These are phyloP conservation scores for Amblyopsis hoosieri DNA, from an alignment of 2,797 vertebrate genomes.

Conservation along the genomic window DNA sequence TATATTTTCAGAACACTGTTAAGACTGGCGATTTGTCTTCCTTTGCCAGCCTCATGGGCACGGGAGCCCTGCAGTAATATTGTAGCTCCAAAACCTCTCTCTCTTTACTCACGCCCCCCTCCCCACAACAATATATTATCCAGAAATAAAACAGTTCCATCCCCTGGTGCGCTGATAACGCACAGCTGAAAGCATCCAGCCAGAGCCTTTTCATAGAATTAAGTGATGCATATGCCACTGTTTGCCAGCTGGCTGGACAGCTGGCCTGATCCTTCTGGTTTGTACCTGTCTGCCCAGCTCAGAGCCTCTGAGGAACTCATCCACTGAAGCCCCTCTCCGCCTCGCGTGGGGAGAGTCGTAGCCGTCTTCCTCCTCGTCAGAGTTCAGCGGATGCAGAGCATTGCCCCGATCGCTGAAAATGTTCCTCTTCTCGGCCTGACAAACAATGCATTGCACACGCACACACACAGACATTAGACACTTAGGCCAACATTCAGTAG, in stretches of 20 bases:
- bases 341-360: slow-evolving; percentile 84
- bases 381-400: slow-evolving; percentile 81
- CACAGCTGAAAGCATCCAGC: background rate
- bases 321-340: slow-evolving; percentile 90
- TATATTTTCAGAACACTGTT: too few species aligned
- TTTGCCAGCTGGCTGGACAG: slow-evolving; percentile 13
- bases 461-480: background rate
- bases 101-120: too few species aligned
- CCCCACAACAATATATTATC: too few species aligned
- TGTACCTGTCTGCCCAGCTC: slow-evolving; percentile 91
- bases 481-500: background rate
- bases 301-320: slow-evolving; percentile 94
- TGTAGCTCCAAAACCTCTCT: too few species aligned
- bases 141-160: too few species aligned
- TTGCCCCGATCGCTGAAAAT: slow-evolving; percentile 86
- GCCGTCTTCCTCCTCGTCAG: slow-evolving; percentile 92
- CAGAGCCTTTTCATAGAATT: background rate
- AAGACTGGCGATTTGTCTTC: too few species aligned
- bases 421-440: slow-evolving; percentile 90
- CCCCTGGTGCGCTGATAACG: too few species aligned
- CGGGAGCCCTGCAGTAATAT: too few species aligned
- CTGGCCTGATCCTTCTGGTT: slow-evolving; percentile 16
- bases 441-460: background rate
- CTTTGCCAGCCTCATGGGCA: too few species aligned
- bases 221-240: background rate